These are phyloP conservation scores for Leptodirus hochenwartii DNA, from an alignment of 2,888 invertebrate genomes.

Conservation along the genomic window DNA sequence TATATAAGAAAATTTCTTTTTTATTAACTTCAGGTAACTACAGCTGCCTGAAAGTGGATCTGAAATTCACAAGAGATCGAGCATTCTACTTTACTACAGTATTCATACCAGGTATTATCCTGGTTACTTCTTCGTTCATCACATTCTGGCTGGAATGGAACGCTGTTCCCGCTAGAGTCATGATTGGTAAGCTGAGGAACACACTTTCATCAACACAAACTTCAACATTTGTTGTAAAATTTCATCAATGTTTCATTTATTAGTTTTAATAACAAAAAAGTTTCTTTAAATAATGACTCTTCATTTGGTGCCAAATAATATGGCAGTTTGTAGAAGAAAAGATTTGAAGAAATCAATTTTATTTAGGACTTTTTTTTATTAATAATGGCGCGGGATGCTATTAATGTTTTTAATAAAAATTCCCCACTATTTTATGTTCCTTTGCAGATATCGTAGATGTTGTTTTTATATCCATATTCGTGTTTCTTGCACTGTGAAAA, in stretches of 20 bases:
- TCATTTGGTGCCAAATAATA: too few relatives aligned
- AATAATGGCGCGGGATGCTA: too few relatives aligned
- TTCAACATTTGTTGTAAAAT: constrained; percentile 2
- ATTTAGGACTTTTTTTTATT: too few relatives aligned
- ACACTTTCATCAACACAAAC: background rate
- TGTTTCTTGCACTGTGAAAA: too few relatives aligned
- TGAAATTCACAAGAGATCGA: constrained; percentile 87
- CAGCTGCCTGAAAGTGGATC: constrained; percentile 86
- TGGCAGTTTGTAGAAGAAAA: too few relatives aligned
- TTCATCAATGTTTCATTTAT: constrained; percentile 7
- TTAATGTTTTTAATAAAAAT: too few relatives aligned
- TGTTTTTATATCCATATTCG: too few relatives aligned
- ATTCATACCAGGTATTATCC: constrained; percentile 90
- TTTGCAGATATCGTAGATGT: too few relatives aligned
- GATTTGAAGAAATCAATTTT: too few relatives aligned
- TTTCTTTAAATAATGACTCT: too few relatives aligned
- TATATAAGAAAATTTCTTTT: constrained; percentile 2
- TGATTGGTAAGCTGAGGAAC: constrained; percentile 60
- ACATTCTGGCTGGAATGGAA: constrained; percentile 97
- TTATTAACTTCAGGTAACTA: constrained; percentile 58
- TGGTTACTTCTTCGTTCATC: constrained; percentile 93
- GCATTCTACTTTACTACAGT: constrained; percentile 95
- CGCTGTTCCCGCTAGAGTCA: constrained; percentile 88
- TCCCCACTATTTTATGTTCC: too few relatives aligned
- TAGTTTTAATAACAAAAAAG: constrained; percentile 10